phyloP scores from a whole-genome alignment of 2,888 invertebrate species.

The Colostygia pectinataria region DNA sequence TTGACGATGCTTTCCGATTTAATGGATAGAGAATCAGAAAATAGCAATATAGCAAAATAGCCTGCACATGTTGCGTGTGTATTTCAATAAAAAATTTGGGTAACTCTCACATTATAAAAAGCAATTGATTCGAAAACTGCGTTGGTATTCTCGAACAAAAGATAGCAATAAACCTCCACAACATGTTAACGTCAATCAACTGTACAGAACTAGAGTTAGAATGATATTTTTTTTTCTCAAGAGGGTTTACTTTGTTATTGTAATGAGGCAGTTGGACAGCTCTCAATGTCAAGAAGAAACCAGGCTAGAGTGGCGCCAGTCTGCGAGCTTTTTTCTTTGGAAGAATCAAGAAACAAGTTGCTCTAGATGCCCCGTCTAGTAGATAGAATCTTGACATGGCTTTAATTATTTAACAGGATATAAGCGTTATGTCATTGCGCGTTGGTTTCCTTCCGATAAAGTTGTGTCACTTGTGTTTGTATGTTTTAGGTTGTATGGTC shows the following conservation, averaged over 20 bases:
- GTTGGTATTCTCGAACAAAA: slow-evolving; percentile 11
- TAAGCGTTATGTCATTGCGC: slow-evolving; percentile 29
- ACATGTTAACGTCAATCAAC: slow-evolving; percentile 25
- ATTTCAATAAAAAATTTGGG: slow-evolving; percentile 4
- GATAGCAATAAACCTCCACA: slow-evolving; percentile 12
- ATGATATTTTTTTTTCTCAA: slow-evolving; percentile 36
- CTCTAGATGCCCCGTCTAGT: slow-evolving; percentile 21
- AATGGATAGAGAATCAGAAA: slow-evolving; percentile 19
- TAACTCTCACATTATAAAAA: slow-evolving; percentile 5
- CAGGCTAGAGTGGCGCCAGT: slow-evolving; percentile 30
- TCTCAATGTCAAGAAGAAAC: slow-evolving; percentile 27
- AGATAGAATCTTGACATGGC: slow-evolving; percentile 28
- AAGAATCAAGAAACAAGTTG: slow-evolving; percentile 18
- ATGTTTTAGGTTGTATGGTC: slow-evolving; percentile 24
- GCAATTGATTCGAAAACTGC: slow-evolving; percentile 18
- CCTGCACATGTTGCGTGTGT: slow-evolving; percentile 25
- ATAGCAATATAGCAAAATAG: slow-evolving; percentile 9
- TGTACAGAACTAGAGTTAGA: slow-evolving; percentile 33
- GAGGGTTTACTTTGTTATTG: slow-evolving; percentile 42
- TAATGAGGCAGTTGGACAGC: slow-evolving; percentile 35
- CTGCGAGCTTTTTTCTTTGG: slow-evolving; percentile 10
- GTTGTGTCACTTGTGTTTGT: slow-evolving; percentile 31
- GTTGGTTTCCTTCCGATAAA: slow-evolving; percentile 32
- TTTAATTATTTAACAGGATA: slow-evolving; percentile 37
- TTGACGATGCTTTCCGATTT: slow-evolving; percentile 8